Percentiles rank a stretch among this genome's conserved stretches.
Evolutionary conservation across 2,797 vertebrate genomes (phyloP).

Genomic region (Tokudaia tokunoshimensis): DNA sequence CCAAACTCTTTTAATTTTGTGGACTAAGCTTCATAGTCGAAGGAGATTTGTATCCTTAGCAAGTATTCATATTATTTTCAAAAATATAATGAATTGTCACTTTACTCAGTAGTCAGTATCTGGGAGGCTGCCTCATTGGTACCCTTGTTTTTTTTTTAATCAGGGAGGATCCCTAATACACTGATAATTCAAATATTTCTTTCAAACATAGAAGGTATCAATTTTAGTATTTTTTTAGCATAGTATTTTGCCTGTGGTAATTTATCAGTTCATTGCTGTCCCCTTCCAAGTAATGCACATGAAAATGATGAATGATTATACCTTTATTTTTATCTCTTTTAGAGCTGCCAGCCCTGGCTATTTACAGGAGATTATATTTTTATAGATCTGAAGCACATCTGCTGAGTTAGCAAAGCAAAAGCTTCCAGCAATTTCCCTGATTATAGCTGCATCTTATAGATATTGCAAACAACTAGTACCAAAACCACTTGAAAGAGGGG

Average conservation of each 20-base stretch:
- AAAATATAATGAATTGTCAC: constrained; percentile 47
- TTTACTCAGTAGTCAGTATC: constrained; percentile 37
- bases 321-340: constrained; percentile 83
- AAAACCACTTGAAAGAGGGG: constrained; percentile 46
- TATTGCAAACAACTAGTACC: constrained; percentile 68
- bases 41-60: constrained; percentile 22
- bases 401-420: constrained; percentile 82
- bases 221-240: constrained; percentile 47
- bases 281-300: constrained; percentile 64
- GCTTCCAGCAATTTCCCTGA: constrained; percentile 73
- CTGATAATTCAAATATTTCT: constrained; percentile 55
- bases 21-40: neutral
- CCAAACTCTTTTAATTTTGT: constrained; percentile 41
- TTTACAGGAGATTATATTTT: constrained; percentile 83
- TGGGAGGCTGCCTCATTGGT: constrained; percentile 29
- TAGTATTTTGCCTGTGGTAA: constrained; percentile 70
- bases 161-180: constrained; percentile 29
- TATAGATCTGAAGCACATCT: constrained; percentile 80
- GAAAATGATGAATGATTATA: constrained; percentile 82
- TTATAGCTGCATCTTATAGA: constrained; percentile 69
- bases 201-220: constrained; percentile 62
- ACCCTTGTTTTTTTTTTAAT: constrained; percentile 44
- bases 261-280: constrained; percentile 70
- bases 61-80: constrained; percentile 45
- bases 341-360: constrained; percentile 75